These are phyloP conservation scores for Epinotia nisella DNA, from an alignment of 2,888 invertebrate genomes.

Conservation along the genomic window DNA sequence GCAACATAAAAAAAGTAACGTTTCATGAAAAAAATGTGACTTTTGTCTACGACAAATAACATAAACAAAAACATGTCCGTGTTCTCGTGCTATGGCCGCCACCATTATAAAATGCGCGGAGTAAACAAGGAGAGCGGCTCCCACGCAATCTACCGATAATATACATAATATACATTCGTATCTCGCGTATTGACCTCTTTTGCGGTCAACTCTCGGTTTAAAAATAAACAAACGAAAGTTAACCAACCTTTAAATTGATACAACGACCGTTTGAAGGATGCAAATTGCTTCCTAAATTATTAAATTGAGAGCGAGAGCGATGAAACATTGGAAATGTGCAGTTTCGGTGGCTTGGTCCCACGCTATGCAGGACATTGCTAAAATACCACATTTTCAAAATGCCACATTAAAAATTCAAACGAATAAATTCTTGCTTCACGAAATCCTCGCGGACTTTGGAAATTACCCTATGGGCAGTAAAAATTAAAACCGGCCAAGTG, in stretches of 20 bases:
- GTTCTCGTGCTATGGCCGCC: background rate
- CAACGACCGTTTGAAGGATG: slow-evolving; percentile 16
- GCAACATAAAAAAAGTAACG: too few species aligned
- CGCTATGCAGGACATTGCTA: background rate
- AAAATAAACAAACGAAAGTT: slow-evolving; percentile 60
- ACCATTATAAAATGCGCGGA: slow-evolving; percentile 3
- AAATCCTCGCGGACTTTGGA: background rate
- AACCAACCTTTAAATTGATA: slow-evolving; percentile 42
- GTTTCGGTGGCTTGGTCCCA: background rate
- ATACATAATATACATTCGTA: slow-evolving; percentile 1
- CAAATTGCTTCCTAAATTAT: slow-evolving; percentile 23
- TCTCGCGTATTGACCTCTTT: slow-evolving; percentile 55
- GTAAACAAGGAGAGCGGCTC: slow-evolving; percentile 8
- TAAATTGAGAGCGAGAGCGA: background rate
- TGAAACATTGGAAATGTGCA: background rate
- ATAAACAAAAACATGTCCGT: background rate
- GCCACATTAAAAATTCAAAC: background rate
- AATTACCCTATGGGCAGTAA: background rate
- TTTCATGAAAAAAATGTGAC: too few species aligned
- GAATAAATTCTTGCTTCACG: background rate
- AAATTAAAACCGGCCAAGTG: too few species aligned
- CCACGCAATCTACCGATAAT: background rate
- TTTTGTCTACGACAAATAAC: too few species aligned
- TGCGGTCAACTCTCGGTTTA: slow-evolving; percentile 50
- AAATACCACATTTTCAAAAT: background rate